These are phyloP conservation scores for Papilio xuthus DNA, from an alignment of 1,140 invertebrate genomes.

Conservation along the genomic window DNA sequence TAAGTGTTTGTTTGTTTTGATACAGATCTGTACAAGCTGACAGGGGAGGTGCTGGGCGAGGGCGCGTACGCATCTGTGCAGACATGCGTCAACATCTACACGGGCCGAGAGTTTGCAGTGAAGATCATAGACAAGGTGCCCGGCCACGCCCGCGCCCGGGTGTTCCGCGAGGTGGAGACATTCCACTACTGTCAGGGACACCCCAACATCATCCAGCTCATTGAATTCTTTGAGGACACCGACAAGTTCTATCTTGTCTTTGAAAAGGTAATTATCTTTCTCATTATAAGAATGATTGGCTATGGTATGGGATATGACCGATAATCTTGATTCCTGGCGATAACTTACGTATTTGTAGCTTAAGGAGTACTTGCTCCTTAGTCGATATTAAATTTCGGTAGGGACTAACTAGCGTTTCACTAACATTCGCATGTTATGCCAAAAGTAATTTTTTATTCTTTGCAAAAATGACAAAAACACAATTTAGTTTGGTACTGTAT, in stretches of 20 bases:
- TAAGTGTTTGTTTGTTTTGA: slow-evolving; percentile 45
- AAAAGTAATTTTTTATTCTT: too few species aligned
- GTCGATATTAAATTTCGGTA: too few species aligned
- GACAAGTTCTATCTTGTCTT: slow-evolving; percentile 98
- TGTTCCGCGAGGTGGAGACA: slow-evolving; percentile 99
- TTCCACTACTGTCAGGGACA: slow-evolving; percentile 99
- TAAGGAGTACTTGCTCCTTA: too few species aligned
- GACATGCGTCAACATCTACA: slow-evolving; percentile 95
- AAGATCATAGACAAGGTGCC: slow-evolving; percentile 98
- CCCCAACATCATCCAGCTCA: slow-evolving; percentile 97
- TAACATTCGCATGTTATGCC: too few species aligned
- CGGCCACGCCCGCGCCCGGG: slow-evolving; percentile 94
- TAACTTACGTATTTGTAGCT: too few species aligned
- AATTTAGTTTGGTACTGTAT: neutral
- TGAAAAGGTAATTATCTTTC: slow-evolving; percentile 87
- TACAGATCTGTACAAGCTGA: slow-evolving; percentile 96
- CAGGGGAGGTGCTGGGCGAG: slow-evolving; percentile 96
- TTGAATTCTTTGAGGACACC: slow-evolving; percentile 98
- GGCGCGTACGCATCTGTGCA: slow-evolving; percentile 98
- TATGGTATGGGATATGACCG: neutral
- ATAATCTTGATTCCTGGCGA: neutral
- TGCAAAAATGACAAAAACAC: too few species aligned
- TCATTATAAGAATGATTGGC: slow-evolving; percentile 25
- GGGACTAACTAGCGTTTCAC: too few species aligned
- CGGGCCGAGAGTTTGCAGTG: slow-evolving; percentile 96